Evolutionary conservation across 2,888 invertebrate genomes (phyloP).

Genomic region (Rotaria macrura): DNA sequence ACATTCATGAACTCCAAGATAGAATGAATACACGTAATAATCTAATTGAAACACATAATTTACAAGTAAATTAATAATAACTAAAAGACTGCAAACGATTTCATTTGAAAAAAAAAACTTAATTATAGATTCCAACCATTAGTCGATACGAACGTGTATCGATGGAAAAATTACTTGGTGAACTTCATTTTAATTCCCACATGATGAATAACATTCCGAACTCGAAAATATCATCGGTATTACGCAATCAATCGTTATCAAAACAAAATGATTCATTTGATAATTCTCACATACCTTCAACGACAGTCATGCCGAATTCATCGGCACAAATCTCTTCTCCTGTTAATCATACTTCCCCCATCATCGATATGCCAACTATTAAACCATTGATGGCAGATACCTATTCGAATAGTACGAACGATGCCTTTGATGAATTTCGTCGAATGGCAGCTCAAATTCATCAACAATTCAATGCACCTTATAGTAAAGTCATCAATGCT

Average conservation of each 20-base stretch:
- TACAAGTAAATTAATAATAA: not conserved
- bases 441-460: not conserved
- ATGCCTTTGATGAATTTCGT: not conserved
- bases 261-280: not conserved
- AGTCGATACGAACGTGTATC: not conserved
- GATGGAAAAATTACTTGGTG: slow-evolving; percentile 5
- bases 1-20: not conserved
- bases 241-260: not conserved
- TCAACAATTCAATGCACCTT: not conserved
- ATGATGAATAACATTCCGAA: not conserved
- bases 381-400: not conserved
- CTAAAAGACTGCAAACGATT: too few relatives aligned
- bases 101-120: too few relatives aligned
- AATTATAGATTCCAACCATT: not conserved
- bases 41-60: not conserved
- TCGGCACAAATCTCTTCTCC: not conserved
- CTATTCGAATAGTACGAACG: not conserved
- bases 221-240: not conserved
- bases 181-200: not conserved
- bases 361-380: not conserved
- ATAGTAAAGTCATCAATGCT: not conserved
- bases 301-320: not conserved
- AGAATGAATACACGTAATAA: not conserved
- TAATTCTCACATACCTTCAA: not conserved
- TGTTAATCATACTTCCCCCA: not conserved